Evolutionary conservation across 2,888 invertebrate genomes (phyloP), one percentile per base, ranked within the genome.

Genomic region (Oeneis ivallda): DNA sequence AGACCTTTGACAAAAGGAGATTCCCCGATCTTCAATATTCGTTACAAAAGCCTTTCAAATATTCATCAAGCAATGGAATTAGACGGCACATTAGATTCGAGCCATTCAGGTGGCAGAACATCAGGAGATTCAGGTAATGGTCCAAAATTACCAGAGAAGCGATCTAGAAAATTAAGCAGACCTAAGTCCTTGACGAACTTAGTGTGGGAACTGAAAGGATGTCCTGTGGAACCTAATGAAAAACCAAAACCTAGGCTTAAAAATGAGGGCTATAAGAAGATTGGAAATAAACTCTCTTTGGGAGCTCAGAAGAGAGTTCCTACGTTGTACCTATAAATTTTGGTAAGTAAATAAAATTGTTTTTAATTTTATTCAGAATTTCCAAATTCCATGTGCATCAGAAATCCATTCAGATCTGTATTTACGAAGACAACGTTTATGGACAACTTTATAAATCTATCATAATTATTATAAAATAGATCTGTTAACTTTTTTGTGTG

Each of bases 181-280:
- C 97, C 97, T 62, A 94, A 96, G 75, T 97, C 97, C 68, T 90
- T 97, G 79, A 97, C 96, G 70, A 97, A 97, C 89, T 93, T 97
- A 78, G 96, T 97, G 70, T 96, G 96, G 96, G 96, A 96, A 82
- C 80, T 94, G 71, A 90, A 92, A 71, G 92, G 92, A 0, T 91
- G 90, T 77, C 92, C 92, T 10, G 85, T 85, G 43, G 89, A 89
- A 71, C 71, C 85, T 71, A 80, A 77, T 66, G 92, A 92, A 71
- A 92, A 92, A 82, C 87, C 91, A 79, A 92, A 92, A 85, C 79
- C 83, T 82, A 93, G 89, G 70, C 79, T 85, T 78, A 92, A 92
- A 84, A 89, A 89, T 75, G 92, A 93, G 71, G 84, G 86, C 60
- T 91, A 92, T 79, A 92, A 92, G 84, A 93, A 93, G 76, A 84